Conservation (phyloP, 2,797 vertebrate species). For the Bryconaethiops microstoma region DNA sequence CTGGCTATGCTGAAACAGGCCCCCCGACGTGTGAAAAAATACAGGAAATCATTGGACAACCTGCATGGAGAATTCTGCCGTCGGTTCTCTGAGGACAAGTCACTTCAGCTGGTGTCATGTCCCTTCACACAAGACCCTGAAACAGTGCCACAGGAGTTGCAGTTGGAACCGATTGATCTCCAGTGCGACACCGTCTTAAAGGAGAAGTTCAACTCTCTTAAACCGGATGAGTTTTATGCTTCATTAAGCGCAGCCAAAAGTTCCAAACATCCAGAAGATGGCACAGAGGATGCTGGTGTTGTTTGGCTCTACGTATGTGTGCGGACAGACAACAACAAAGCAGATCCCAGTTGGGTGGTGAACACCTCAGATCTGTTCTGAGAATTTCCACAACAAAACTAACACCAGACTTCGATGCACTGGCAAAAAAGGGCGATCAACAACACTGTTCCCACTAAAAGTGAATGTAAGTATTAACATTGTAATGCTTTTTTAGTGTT, state of each 20-base stretch:
- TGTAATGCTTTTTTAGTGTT: background rate
- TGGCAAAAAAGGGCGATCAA: no score
- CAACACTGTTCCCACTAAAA: background rate
- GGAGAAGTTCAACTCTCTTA: conserved; percentile 34
- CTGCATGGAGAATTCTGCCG: conserved; percentile 53
- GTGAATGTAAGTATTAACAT: background rate
- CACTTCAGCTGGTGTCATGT: no score
- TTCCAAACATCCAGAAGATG: conserved; percentile 38
- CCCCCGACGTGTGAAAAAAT: conserved; percentile 34
- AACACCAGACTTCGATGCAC: no score
- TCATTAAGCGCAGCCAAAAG: conserved; percentile 19
- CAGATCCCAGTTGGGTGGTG: no score
- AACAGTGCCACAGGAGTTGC: no score
- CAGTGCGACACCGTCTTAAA: conserved; percentile 38
- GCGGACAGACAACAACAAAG: conserved; percentile 22
- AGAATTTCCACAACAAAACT: no score
- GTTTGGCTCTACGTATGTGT: conserved; percentile 49
- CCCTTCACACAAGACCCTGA: no score
- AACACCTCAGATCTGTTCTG: no score
- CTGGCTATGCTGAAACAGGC: conserved; percentile 20
- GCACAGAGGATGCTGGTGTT: conserved; percentile 47
- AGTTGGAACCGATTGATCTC: background rate
- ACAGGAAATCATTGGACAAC: conserved; percentile 49
- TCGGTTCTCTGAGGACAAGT: background rate
- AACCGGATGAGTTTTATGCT: no score